Base-by-base conservation (phyloP, 2,888 invertebrate genomes). In the Lepidocyrtoides sp. region DNA sequence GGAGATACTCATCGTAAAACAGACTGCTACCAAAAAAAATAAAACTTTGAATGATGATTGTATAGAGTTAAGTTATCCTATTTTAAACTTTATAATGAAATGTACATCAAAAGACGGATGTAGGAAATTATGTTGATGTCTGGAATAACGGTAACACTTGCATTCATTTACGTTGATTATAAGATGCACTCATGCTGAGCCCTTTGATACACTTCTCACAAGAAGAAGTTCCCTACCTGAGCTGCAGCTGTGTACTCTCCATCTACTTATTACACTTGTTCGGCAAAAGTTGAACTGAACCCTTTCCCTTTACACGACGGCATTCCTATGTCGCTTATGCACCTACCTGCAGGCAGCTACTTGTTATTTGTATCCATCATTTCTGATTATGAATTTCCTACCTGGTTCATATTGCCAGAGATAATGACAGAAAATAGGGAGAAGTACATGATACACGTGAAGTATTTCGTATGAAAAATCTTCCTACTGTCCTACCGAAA, bases 141-240 rank as follows among this genome's bases (percentile, higher is more conserved):
- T 83, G 83, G 83, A 89, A 90, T 90, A 90, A 90, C 90, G 90
- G 90, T 44, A 90, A 79, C 82, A 48, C 51, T 20, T 63, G 14
- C 63, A 87, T 44, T 77, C 48, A 44, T 69, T 82, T 82, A 32
- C 69, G 60, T 66, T 69, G 69, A 72, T 36, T 63, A 66, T 51
- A 36, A 36, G 32, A 20, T 72, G 54, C 54, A 48, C 54, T 72
- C 84, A 69, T 54, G 72, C 84, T 85, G 82, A 44, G 88, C 26
- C n/a, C 54, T 48, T 20, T 32, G 57, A 20, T 66, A 29, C 72
- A 26, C 48, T 72, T 77, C 69, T 48, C n/a, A 44, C 51, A 48
- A 60, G 41, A 8, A 26, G 29, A n/a, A n/a, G n/a, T 5, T 41
- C 44, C 23, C 72, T 41, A 72, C 20, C 41, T 41, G 41, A 2